These are phyloP conservation scores for Tauraco hartlaubi DNA, from an alignment of 2,797 vertebrate species.

Conservation along the genomic window DNA sequence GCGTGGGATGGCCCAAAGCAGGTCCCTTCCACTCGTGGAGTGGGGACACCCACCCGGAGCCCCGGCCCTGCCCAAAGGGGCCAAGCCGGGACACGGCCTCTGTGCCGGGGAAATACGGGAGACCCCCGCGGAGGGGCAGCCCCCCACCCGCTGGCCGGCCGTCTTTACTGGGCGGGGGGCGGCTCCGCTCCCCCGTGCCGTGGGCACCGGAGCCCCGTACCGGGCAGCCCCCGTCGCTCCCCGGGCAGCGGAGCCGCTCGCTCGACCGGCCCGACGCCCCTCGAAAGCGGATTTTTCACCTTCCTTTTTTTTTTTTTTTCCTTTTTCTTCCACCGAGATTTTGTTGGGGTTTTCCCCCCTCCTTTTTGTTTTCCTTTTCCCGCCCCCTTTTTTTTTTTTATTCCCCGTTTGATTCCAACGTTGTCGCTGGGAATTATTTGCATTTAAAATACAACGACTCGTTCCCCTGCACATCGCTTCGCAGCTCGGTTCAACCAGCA, in stretches of 20 bases:
- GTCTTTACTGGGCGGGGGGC: neutral
- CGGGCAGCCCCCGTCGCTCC: neutral
- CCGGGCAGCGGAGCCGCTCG: neutral
- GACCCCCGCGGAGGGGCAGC: accelerated
- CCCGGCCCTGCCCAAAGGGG: neutral
- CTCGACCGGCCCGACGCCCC: neutral
- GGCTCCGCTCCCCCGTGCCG: neutral
- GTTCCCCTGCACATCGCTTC: neutral
- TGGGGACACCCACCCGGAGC: neutral
- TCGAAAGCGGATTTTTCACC: neutral
- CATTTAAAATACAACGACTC: slow-evolving; percentile 32
- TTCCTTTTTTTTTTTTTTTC: neutral
- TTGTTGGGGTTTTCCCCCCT: accelerated
- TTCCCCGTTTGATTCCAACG: neutral
- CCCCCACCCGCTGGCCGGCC: neutral
- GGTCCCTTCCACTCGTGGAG: neutral
- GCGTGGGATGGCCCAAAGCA: neutral
- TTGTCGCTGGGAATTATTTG: slow-evolving; percentile 1
- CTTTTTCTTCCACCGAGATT: neutral
- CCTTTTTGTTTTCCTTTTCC: neutral
- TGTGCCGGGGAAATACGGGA: neutral
- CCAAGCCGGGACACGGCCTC: neutral
- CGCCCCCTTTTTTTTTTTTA: neutral
- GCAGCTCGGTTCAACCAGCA: neutral
- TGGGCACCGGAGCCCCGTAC: neutral